Evolutionary conservation across 2,888 invertebrate genomes (phyloP), one percentile per base, ranked within the genome.

Genomic region (Eledone cirrhosa): DNA sequence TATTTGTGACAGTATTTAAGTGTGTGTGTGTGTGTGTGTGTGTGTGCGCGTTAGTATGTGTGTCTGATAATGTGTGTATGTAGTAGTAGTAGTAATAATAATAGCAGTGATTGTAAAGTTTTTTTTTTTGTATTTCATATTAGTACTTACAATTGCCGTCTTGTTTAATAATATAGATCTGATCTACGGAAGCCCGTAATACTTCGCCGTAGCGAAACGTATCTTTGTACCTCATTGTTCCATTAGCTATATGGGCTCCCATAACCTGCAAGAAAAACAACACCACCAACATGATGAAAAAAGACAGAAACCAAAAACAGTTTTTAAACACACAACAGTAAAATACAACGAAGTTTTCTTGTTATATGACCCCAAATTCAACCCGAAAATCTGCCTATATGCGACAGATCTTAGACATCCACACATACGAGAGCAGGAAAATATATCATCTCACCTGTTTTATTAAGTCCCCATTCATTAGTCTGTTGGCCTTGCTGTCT

Each of bases 141-240:
- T 24, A 24, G 69, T 69, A 76, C 48, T 76, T 48, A 76, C 76
- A 33, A 3, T 76, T 27, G 41, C 48, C 76, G 16, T 48, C 47
- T 47, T 76, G 41, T 48, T 76, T 76, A 48, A 76, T 76, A 19
- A 76, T 76, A 22, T 76, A 76, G 76, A 76, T 76, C 22, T 76
- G 76, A 48, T 76, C 48, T 33, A 47, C 48, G 7, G 76, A 29
- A 5, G 76, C 76, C 48, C 76, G 41, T 41, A 76, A 29, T 3
- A 76, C 76, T 76, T 76, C 76, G 24, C 76, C 76, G 8, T 76
- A 76, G 19, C 76, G 76, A 48, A 76, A 76, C 8, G 47, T 76
- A 48, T 76, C 47, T 76, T 76, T 76, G 27, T 48, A 76, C 19
- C 76, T n/a, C 27, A 48, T 48, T 1, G 76, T 76, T 19, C 76